phyloP scores from a whole-genome alignment of 2,797 vertebrate genomes.

The Rhadinocentrus ornatus region DNA sequence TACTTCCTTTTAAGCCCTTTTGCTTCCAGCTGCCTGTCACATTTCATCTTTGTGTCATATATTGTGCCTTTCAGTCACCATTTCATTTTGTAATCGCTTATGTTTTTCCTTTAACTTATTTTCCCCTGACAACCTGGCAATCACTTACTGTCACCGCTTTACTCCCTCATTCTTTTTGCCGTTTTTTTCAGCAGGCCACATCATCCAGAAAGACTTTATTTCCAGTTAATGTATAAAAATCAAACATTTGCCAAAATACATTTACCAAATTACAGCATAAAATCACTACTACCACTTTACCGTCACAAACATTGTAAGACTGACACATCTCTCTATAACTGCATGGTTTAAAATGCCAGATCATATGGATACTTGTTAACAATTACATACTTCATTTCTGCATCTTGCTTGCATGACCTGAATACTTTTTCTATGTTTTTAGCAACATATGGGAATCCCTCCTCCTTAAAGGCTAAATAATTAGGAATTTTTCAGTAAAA shows the following conservation, averaged over 20 bases:
- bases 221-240: too few relatives aligned
- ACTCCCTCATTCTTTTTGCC: neutral
- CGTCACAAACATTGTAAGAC: neutral
- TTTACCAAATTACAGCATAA: neutral
- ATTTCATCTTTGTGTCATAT: constrained; percentile 15
- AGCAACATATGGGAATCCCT: too few relatives aligned
- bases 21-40: constrained; percentile 13
- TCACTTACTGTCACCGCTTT: constrained; percentile 9
- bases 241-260: neutral
- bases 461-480: too few relatives aligned
- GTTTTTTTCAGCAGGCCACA: neutral
- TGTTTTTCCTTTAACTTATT: constrained; percentile 13
- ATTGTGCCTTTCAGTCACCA: constrained; percentile 10
- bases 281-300: neutral
- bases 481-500: too few relatives aligned
- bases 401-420: too few relatives aligned
- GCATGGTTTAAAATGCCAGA: too few relatives aligned
- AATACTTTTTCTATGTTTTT: too few relatives aligned
- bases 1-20: constrained; percentile 38
- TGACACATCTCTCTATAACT: neutral
- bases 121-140: constrained; percentile 9
- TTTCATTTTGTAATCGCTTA: constrained; percentile 19
- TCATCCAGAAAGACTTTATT: neutral
- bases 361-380: neutral
- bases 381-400: neutral